phyloP scores from a whole-genome alignment of 2,888 invertebrate genomes.

The Heliothis peltigera region DNA sequence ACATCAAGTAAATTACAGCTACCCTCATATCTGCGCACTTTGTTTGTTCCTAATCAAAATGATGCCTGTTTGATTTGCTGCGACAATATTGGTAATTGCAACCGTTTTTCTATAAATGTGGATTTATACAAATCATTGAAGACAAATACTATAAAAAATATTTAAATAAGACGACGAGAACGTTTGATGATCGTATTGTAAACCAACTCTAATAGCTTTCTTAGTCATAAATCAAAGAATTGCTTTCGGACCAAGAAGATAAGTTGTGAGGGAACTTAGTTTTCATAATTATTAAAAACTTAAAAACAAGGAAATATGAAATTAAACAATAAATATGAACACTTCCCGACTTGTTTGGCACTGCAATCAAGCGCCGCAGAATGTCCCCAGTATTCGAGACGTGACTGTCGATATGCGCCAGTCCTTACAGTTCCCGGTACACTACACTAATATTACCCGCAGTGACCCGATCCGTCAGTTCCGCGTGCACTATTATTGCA shows the following conservation, averaged over 20 bases:
- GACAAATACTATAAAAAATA: background rate
- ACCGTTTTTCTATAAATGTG: constrained; percentile 11
- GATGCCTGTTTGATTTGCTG: constrained; percentile 48
- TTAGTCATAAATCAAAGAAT: background rate
- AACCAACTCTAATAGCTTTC: background rate
- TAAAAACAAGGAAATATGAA: background rate
- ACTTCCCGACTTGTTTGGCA: background rate
- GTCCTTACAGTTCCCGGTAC: constrained; percentile 28
- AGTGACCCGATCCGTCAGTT: constrained; percentile 36
- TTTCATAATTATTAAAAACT: background rate
- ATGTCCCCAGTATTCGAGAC: background rate
- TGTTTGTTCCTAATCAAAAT: constrained; percentile 49
- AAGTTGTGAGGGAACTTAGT: background rate
- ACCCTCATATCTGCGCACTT: constrained; percentile 30
- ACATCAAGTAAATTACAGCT: constrained; percentile 55
- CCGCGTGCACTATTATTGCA: constrained; percentile 39
- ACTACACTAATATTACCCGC: constrained; percentile 5
- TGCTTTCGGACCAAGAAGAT: background rate
- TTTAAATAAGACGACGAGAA: background rate
- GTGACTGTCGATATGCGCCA: constrained; percentile 18
- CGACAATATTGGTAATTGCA: constrained; percentile 48
- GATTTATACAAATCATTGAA: background rate
- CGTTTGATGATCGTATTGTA: no score
- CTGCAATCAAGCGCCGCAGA: constrained; percentile 1
- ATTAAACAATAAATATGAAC: background rate